Base-by-base conservation (phyloP, 2,113 vertebrate species). In the Pseudorectes ferrugineus region DNA sequence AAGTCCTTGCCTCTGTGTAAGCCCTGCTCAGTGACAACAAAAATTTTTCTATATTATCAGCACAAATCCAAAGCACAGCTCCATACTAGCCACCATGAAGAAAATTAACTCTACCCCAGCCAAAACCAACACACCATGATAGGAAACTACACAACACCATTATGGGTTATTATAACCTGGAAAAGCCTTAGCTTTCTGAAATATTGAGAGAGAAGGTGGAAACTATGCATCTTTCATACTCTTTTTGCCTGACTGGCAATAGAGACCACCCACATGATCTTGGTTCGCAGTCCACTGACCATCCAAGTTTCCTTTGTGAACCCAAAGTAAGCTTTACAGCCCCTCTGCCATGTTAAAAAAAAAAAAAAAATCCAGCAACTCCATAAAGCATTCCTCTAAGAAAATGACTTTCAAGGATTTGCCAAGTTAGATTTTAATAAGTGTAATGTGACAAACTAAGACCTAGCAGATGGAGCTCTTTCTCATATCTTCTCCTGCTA, bases 221-320 rank as follows among this genome's bases (percentile, higher is more conserved):
- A 75, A 48, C 7, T n/a, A 5, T 55, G 85, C 70, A 95, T 96
- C 43, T 71, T 87, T 80, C 85, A 94, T 71, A 83, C 29, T 75
- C 49, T 89, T 95, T 95, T 97, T 96, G 90, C 22, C 10, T 11
- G 35, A 93, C 79, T 80, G 73, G 46, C 46, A 91, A 88, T 85
- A 95, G 75, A 94, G 55, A 90, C 45, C 68, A 86, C 57, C 19
- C 42, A 86, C 21, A 20, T 58, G 38, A 74, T 75, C 33, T 63
- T 82, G 55, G 29, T 72, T 75, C 89, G 55, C 62, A 75, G 63
- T 61, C 28, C 38, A 68, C 28, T 84, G 67, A 73, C 61, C 26
- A 67, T 82, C 42, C 70, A 93, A 46, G 14, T 62, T 89, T 89
- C 38, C 35, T 74, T 43, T 74, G 51, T 71, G 51, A 91, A 75